Evolutionary conservation across 2,888 invertebrate genomes (phyloP).

Genomic region (Leptopilina drosophilae): DNA sequence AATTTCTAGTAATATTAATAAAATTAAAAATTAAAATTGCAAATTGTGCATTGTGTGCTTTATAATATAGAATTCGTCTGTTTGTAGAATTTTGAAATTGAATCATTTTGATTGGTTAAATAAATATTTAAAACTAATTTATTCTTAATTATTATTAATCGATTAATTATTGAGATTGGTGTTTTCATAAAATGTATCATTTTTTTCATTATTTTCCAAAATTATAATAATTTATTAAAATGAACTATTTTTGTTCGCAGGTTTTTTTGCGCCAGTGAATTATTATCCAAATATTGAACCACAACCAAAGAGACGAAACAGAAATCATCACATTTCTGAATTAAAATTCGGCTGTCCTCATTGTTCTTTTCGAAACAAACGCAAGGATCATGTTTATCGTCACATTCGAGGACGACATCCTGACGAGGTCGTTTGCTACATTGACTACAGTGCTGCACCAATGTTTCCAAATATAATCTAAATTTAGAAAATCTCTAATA

Average conservation of each 20-base stretch:
- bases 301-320: conserved; percentile 48
- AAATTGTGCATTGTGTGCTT: too few species aligned
- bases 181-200: too few species aligned
- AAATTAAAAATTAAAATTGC: too few species aligned
- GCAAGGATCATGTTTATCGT: conserved; percentile 70
- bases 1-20: too few species aligned
- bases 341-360: conserved; percentile 74
- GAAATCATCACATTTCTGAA: conserved; percentile 25
- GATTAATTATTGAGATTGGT: too few species aligned
- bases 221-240: neutral
- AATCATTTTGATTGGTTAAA: neutral
- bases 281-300: conserved; percentile 44
- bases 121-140: too few species aligned
- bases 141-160: too few species aligned
- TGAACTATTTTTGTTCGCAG: conserved; percentile 52
- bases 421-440: conserved; percentile 61
- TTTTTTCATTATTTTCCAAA: too few species aligned
- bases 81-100: conserved; percentile 2
- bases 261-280: conserved; percentile 49
- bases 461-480: neutral
- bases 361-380: conserved; percentile 70
- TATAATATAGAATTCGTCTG: too few species aligned
- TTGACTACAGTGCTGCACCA: conserved; percentile 55
- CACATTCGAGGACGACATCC: conserved; percentile 71
- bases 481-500: neutral